Percentiles rank a stretch among this genome's conserved stretches.
Evolutionary conservation across 2,797 vertebrate genomes (phyloP).

Genomic region (Sitta carolinensis): DNA sequence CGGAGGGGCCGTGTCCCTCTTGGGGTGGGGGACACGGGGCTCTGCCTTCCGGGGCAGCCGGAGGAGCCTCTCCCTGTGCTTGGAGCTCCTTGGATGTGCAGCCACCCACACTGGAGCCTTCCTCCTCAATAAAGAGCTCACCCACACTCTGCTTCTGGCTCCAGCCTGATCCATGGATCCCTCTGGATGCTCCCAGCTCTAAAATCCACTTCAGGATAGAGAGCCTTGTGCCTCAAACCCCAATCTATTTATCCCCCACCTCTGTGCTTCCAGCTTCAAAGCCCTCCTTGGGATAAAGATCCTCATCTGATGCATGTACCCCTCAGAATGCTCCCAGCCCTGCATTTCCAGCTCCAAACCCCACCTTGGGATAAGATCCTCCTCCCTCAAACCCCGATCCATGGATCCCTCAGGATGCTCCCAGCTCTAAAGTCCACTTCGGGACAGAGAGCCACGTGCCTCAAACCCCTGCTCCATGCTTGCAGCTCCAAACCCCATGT

Average conservation of each 20-base stretch:
- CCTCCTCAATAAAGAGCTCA: conserved; percentile 52
- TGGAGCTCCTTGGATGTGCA: not conserved
- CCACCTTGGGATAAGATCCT: no score
- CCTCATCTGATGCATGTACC: no score
- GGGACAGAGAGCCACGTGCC: not conserved
- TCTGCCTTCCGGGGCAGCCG: not conserved
- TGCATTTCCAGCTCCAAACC: no score
- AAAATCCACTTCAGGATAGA: not conserved
- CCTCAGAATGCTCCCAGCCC: no score
- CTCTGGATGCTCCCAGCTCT: not conserved
- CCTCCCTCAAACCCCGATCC: no score
- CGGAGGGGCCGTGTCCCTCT: not conserved
- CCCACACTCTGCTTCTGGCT: not conserved
- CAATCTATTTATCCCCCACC: rapidly evolving
- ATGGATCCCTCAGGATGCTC: no score
- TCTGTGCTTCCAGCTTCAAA: not conserved
- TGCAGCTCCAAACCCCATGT: no score
- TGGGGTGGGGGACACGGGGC: not conserved
- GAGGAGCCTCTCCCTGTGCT: not conserved
- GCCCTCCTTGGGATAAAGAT: no score
- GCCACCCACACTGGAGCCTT: not conserved
- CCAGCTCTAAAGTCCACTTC: not conserved
- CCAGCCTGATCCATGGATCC: rapidly evolving
- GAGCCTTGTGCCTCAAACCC: not conserved
- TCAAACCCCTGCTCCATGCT: not conserved